Percentiles rank a stretch among this genome's conserved stretches.
phyloP scores from a whole-genome alignment of 2,113 vertebrate species.

The Strigops habroptila region DNA sequence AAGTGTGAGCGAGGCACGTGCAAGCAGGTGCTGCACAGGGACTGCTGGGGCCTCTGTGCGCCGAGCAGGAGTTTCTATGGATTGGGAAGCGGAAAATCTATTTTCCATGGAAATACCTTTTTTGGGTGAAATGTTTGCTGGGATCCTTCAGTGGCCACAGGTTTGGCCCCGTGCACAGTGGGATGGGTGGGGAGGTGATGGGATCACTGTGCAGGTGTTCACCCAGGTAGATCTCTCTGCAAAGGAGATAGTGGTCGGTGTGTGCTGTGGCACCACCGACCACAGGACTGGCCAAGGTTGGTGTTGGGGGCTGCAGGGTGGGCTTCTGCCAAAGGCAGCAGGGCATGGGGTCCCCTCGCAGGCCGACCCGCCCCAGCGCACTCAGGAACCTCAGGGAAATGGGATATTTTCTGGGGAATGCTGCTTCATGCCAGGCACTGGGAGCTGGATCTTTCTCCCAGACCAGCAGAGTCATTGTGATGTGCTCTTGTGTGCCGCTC shows the following conservation, averaged over 20 bases:
- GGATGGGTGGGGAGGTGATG: neutral
- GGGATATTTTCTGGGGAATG: neutral
- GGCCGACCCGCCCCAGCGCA: neutral
- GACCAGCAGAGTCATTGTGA: neutral
- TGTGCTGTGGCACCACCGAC: neutral
- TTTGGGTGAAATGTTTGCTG: neutral
- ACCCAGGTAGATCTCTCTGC: neutral
- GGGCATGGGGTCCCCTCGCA: no score
- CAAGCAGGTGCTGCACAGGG: neutral
- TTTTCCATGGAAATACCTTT: neutral
- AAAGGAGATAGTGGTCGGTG: neutral
- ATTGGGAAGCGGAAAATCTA: neutral
- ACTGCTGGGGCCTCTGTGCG: neutral
- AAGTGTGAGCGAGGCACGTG: neutral
- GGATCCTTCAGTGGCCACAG: neutral
- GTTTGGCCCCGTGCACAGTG: rapidly evolving
- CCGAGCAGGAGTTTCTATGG: neutral
- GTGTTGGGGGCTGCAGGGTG: neutral
- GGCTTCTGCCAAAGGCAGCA: neutral
- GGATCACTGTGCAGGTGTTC: neutral
- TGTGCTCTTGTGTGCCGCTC: rapidly evolving
- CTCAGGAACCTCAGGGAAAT: neutral
- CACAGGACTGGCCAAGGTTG: neutral
- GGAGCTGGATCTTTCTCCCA: neutral
- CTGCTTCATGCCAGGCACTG: rapidly evolving